Conservation (phyloP, 1,140 invertebrate species). For the Dolichoris vasculosae region DNA sequence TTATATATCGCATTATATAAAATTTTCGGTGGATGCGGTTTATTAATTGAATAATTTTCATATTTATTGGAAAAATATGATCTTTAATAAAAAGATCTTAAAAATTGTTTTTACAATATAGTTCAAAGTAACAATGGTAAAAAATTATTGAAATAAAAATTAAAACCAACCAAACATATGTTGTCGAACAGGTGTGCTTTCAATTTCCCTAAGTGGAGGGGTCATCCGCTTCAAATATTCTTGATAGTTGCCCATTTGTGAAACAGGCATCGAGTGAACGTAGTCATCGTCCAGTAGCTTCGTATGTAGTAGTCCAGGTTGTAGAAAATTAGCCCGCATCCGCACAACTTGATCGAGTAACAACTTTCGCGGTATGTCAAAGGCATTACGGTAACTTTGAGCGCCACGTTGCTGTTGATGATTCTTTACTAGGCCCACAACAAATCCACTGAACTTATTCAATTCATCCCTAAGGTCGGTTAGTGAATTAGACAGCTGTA, state of each 20-base stretch:
- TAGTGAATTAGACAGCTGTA: conserved; percentile 81
- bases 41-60: background rate
- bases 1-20: background rate
- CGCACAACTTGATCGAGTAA: conserved; percentile 93
- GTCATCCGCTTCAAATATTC: conserved; percentile 96
- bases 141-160: conserved; percentile 1
- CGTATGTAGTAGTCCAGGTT: conserved; percentile 82
- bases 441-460: conserved; percentile 90
- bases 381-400: conserved; percentile 94
- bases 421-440: conserved; percentile 81
- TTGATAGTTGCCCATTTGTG: conserved; percentile 99
- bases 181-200: conserved; percentile 94
- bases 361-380: conserved; percentile 92
- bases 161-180: conserved; percentile 92
- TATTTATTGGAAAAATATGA: background rate
- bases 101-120: no score
- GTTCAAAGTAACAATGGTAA: background rate
- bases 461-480: conserved; percentile 86
- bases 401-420: conserved; percentile 78
- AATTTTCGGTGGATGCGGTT: no score
- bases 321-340: conserved; percentile 96
- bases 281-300: conserved; percentile 92
- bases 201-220: conserved; percentile 93
- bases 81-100: background rate
- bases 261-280: conserved; percentile 94